Evolutionary conservation across 2,797 vertebrate species (phyloP), one percentile per base, ranked within the genome.

Genomic region (Sebastes minor): DNA sequence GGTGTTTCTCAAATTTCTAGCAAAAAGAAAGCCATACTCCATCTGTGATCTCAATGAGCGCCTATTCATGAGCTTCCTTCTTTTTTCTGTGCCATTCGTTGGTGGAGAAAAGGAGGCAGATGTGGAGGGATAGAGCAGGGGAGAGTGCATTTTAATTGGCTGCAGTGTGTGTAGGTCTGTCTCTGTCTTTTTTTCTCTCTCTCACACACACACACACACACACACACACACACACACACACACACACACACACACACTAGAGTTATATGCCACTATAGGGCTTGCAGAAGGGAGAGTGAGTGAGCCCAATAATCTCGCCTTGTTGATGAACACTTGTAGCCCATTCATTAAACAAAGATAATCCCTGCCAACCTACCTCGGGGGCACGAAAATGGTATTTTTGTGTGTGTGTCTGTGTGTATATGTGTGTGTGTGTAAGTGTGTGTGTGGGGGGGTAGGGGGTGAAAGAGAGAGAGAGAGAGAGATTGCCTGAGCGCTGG

Each of bases 1-100:
- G 93, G 97, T 97, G 97, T 98, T 98, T 97, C 97, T 98, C 97
- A 97, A 97, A 98, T 98, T 97, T 98, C 97, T 94, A 91, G 96
- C 96, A 96, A 97, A 97, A 96, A 97, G 90, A 94, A 94, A 94
- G 95, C 96, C 97, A 97, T 96, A 97, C 96, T 97, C 97, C 97
- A 98, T 98, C 97, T 98, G 97, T 97, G 97, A 98, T 98, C 96
- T 97, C 96, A 97, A 97, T 97, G 97, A 97, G 96, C 86, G 95
- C 93, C 94, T 96, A 97, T 97, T 96, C 95, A 96, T 85, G 73
- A 78, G 90, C 89, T 91, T 84, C 93, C 96, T 95, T 95, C 96
- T 95, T 92, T 46, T 92, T 92, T 94, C 89, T 91, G 86, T 76
- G 84, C 90, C 92, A 78, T 93, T 93, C 88, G 96, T 92, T 94